These are phyloP conservation scores for Pogoniulus pusillus DNA, from an alignment of 2,797 vertebrate species.

Conservation along the genomic window DNA sequence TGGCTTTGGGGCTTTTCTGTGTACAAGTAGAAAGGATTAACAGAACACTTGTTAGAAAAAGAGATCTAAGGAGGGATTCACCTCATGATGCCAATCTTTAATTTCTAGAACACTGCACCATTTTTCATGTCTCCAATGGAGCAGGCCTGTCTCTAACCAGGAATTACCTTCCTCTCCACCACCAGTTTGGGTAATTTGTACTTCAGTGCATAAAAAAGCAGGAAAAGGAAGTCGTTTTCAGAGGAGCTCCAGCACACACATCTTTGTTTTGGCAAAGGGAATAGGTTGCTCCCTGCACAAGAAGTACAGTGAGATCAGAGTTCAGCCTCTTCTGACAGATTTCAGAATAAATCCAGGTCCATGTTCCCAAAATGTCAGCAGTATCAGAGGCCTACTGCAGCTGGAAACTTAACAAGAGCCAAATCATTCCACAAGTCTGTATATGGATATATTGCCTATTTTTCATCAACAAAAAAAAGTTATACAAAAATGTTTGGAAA, in stretches of 20 bases:
- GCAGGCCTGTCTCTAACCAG: background rate
- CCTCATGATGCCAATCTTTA: background rate
- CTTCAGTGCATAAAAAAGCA: background rate
- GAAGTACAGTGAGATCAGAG: background rate
- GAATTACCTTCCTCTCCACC: background rate
- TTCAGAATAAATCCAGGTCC: background rate
- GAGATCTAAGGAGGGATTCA: background rate
- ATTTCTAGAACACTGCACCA: background rate
- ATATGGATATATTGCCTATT: background rate
- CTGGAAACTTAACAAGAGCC: background rate
- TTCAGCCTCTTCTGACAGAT: slow-evolving; percentile 1
- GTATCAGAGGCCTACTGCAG: background rate
- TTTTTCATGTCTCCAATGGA: background rate
- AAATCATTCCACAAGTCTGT: background rate
- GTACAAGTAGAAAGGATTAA: background rate
- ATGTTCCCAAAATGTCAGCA: background rate
- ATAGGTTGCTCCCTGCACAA: background rate
- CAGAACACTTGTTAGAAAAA: background rate
- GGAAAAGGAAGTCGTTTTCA: background rate
- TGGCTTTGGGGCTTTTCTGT: background rate
- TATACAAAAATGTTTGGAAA: background rate
- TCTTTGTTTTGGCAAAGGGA: background rate
- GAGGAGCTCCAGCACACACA: fast-evolving
- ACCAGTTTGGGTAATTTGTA: background rate
- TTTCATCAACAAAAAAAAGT: background rate